Evolutionary conservation across 2,797 vertebrate genomes (phyloP), one percentile per base, ranked within the genome.

Genomic region (Tauraco hartlaubi): DNA sequence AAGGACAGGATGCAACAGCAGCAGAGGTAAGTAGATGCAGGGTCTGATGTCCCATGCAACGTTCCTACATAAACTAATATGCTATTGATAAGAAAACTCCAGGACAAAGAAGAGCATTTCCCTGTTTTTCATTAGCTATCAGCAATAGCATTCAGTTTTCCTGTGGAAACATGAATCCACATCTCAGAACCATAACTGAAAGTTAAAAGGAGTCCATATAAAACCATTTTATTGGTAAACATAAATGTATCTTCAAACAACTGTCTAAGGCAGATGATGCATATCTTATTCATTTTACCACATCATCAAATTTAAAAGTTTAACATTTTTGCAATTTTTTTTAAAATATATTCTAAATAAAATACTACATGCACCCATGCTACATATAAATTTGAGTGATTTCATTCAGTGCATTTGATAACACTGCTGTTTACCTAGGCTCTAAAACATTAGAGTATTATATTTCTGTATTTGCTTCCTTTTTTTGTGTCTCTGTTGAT

Each of bases 21-120:
- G n/a, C 2, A 0, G 9, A 52, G 37, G 20, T 23, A 26, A 68
- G 41, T 9, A 68, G 55, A 9, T 2, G 1, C 29, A 63, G n/a
- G 44, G n/a, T 56, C 43, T 5, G 1, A n/a, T 44, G 72, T 14
- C 15, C 29, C 13, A 3, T 9, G 1, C 17, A 26, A 46, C 17
- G 3, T 28, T 52, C n/a, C 43, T 15, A 31, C 26, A 48, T 11
- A 48, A 58, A 49, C n/a, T 35, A 9, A 41, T 5, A 8, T 6
- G 15, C 44, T 35, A 20, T 5, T 41, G 33, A 17, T n/a, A 46
- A 58, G 21, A 31, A 35, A 64, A 41, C 29, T 55, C 11, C n/a
- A 46, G 33, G 26, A 43, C 12, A 29, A 62, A 39, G 15, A 44
- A 31, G 4, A 54, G 8, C 14, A 17, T 29, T 17, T 75, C 39